Conservation (phyloP, 1,140 invertebrate species). For the Aphaenogaster ashmeadi region DNA sequence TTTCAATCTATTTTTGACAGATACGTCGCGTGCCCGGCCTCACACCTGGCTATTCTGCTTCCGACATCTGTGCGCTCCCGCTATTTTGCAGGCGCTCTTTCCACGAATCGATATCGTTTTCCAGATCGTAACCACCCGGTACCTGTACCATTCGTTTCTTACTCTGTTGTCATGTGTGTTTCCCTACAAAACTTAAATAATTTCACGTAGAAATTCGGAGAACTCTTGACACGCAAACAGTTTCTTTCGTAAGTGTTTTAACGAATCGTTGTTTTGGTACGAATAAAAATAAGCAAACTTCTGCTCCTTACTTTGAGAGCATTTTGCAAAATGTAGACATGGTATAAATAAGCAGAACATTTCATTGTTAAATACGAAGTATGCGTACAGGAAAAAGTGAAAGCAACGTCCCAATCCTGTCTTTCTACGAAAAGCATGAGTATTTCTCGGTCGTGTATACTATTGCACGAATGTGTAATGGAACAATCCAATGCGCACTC, state of each 20-base stretch:
- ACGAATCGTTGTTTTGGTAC: background rate
- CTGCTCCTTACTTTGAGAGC: background rate
- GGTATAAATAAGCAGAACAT: background rate
- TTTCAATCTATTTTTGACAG: conserved; percentile 68
- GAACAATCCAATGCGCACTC: conserved; percentile 9
- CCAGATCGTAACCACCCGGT: background rate
- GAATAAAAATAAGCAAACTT: conserved; percentile 2
- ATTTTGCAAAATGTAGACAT: background rate
- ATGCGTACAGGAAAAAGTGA: background rate
- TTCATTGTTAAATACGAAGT: background rate
- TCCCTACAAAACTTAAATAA: background rate
- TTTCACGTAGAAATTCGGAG: background rate
- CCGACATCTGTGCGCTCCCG: conserved; percentile 68
- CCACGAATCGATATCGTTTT: conserved; percentile 45
- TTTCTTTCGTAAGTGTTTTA: background rate
- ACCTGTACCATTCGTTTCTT: background rate
- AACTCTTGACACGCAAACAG: background rate
- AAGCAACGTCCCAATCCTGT: background rate
- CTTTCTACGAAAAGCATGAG: background rate
- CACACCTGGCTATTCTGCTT: conserved; percentile 74
- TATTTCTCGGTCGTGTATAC: conserved; percentile 14
- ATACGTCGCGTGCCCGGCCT: conserved; percentile 61
- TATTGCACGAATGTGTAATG: background rate
- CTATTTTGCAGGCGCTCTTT: conserved; percentile 37
- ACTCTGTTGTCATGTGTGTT: background rate